These are phyloP conservation scores for Drosophila gunungcola DNA, from an alignment of 1,140 invertebrate genomes.

Conservation along the genomic window DNA sequence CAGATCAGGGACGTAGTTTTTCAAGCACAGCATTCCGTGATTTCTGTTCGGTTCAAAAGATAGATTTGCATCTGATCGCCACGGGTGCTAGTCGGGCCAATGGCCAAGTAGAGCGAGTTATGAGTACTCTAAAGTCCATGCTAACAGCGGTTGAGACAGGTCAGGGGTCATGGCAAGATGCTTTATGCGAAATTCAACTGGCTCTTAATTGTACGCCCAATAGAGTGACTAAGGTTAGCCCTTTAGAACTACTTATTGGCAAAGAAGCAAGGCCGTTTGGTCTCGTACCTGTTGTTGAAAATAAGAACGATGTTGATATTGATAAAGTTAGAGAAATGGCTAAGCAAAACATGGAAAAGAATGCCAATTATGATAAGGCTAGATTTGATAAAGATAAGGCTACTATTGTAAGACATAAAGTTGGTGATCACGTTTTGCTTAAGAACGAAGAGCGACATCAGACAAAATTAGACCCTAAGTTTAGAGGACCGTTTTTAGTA, in stretches of 20 bases:
- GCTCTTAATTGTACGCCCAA: neutral
- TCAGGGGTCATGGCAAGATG: too few species aligned
- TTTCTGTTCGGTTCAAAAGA: neutral
- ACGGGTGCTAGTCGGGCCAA: neutral
- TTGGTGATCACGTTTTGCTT: neutral
- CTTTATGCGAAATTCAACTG: neutral
- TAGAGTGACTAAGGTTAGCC: neutral
- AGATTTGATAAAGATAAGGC: slow-evolving; percentile 6
- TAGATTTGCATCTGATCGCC: neutral
- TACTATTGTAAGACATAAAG: neutral
- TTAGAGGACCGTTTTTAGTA: too few species aligned
- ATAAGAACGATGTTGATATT: neutral
- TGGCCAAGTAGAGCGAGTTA: slow-evolving; percentile 2
- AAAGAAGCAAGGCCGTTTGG: slow-evolving; percentile 1
- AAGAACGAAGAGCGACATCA: neutral
- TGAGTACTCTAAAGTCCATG: slow-evolving; percentile 9
- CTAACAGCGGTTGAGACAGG: neutral
- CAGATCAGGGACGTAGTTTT: slow-evolving; percentile 9
- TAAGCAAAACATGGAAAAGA: slow-evolving; percentile 2
- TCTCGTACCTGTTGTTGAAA: slow-evolving; percentile 2
- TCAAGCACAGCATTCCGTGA: slow-evolving; percentile 6
- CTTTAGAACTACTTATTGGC: slow-evolving; percentile 2
- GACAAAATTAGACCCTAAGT: neutral
- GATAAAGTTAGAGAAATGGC: neutral
- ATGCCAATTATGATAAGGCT: neutral